These are phyloP conservation scores for Ahaetulla prasina DNA, from an alignment of 2,113 vertebrate genomes.

Conservation along the genomic window DNA sequence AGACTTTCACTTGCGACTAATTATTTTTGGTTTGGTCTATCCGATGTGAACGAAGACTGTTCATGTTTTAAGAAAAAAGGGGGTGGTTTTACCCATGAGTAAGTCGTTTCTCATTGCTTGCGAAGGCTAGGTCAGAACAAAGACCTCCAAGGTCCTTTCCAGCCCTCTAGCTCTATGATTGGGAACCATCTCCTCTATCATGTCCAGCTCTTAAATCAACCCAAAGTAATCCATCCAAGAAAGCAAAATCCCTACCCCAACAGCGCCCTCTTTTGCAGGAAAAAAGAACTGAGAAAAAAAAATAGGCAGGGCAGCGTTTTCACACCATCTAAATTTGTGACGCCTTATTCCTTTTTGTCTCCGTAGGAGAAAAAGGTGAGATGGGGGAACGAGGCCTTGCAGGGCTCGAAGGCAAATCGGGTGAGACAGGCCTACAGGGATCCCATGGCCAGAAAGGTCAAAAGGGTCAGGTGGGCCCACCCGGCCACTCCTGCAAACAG, in stretches of 20 bases:
- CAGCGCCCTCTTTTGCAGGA: background rate
- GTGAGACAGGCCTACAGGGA: constrained; percentile 63
- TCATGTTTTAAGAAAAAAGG: too few species aligned
- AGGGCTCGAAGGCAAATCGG: constrained; percentile 70
- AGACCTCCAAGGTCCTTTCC: background rate
- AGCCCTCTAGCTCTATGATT: background rate
- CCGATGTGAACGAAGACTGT: too few species aligned
- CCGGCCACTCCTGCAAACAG: constrained; percentile 76
- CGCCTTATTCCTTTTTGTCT: rapidly evolving
- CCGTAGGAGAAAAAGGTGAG: constrained; percentile 79
- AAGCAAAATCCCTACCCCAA: background rate
- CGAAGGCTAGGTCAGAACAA: too few species aligned
- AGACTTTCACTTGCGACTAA: too few species aligned
- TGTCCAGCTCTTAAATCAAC: background rate
- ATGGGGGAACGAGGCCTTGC: constrained; percentile 70
- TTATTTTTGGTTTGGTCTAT: too few species aligned
- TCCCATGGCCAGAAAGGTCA: constrained; percentile 74
- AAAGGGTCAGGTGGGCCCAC: constrained; percentile 75
- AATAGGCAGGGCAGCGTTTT: background rate
- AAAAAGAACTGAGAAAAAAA: background rate
- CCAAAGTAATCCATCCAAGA: background rate
- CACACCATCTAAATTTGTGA: background rate
- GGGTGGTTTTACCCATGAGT: too few species aligned
- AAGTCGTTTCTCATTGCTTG: too few species aligned
- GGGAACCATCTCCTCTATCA: background rate